These are phyloP conservation scores for Heliconius charithonia DNA, from an alignment of 2,888 invertebrate genomes.

Conservation along the genomic window DNA sequence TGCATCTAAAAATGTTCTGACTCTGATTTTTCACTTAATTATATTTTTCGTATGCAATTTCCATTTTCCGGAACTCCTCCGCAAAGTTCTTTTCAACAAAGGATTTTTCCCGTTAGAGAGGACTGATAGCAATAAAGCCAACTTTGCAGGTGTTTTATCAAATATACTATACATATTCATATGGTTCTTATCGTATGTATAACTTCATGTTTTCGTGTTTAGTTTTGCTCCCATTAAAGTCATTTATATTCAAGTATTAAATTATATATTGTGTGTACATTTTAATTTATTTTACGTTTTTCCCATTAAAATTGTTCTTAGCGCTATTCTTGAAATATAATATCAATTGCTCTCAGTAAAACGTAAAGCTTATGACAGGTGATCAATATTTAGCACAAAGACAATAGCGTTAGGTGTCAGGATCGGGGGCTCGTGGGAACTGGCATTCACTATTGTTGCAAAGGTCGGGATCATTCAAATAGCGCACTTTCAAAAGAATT, in stretches of 20 bases:
- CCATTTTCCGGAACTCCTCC: constrained; percentile 12
- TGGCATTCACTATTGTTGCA: constrained; percentile 14
- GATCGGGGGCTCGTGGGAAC: constrained; percentile 1
- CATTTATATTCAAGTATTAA: background rate
- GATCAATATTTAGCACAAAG: constrained; percentile 1
- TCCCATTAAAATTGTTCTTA: background rate
- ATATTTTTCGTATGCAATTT: constrained; percentile 1
- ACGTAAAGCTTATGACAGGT: constrained; percentile 8
- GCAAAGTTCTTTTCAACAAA: constrained; percentile 4
- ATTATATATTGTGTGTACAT: background rate
- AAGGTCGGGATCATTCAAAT: constrained; percentile 1
- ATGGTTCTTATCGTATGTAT: background rate
- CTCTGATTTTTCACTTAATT: background rate
- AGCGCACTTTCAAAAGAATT: background rate
- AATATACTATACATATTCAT: background rate
- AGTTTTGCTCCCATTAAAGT: background rate
- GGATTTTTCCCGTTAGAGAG: constrained; percentile 8
- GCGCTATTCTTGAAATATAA: background rate
- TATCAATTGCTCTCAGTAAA: background rate
- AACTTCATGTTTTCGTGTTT: background rate
- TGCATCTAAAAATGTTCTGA: background rate
- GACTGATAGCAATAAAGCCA: constrained; percentile 8
- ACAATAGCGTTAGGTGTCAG: constrained; percentile 4
- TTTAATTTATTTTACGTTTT: background rate
- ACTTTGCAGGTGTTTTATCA: background rate